Evolutionary conservation across 2,888 invertebrate species (phyloP), one percentile per base, ranked within the genome.

Genomic region (Pantelozetes paolii): DNA sequence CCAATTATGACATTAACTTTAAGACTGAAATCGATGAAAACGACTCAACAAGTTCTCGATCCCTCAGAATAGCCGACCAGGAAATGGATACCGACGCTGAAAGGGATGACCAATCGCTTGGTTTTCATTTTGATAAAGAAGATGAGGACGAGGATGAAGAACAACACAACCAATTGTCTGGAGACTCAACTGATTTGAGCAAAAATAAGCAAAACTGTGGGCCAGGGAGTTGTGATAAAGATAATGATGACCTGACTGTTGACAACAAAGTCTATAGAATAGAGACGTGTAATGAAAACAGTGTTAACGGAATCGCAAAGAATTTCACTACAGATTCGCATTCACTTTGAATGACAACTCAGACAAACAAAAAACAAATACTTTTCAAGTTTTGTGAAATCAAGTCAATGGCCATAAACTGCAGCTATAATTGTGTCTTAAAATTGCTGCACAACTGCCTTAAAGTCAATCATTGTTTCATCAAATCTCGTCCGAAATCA

Each of bases 11-110:
- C 64, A 36, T 64, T 64, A 20, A 36, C 32, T 36, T 64, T 9
- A 64, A 64, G 30, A 20, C 13, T 64, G 64, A 64, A 36, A 64
- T 30, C 36, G 50, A 50, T 62, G 71, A 71, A n/a, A 71, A 71
- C 23, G 71, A 74, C 26, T 54, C 54, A 36, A 64, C 26, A 36
- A 70, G 70, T 36, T 59, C 57, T 11, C 32, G 70, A 15, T 57
- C 74, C 13, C 40, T 74, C 1, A 57, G 48, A 40, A 74, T 74
- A 13, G 74, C 70, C 30, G 74, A 74, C 50, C 40, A 48, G 8
- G 74, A 74, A 13, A 32, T 45, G 20, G 45, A 64, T 5, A 36
- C 54, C 0, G 74, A 70, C 26, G 48, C 26, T 1, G 54, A 71
- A 5, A 50, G 62, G 3, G 30, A 70, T 1, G n/a, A n/a, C n/a